Percentiles rank a stretch among this genome's conserved stretches.
phyloP scores from a whole-genome alignment of 2,797 vertebrate genomes.

The Varecia variegata region DNA sequence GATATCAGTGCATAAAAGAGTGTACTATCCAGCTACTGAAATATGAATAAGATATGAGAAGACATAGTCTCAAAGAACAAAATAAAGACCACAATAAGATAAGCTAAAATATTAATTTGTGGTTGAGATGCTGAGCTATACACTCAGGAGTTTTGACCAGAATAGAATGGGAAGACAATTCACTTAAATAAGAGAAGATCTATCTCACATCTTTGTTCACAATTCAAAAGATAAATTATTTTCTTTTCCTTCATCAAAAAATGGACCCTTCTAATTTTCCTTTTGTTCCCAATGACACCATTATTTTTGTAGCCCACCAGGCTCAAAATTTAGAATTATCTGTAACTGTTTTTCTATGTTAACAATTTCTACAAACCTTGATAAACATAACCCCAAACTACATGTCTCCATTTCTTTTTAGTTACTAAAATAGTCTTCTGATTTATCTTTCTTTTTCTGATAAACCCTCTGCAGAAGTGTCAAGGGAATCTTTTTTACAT shows the following conservation, averaged over 20 bases:
- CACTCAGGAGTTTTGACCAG: not conserved
- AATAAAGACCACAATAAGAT: not conserved
- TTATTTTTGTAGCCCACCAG: not conserved
- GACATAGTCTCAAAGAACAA: not conserved
- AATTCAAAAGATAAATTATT: slow-evolving; percentile 8
- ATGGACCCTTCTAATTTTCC: not conserved
- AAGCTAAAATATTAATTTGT: not conserved
- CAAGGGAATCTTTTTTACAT: slow-evolving; percentile 4
- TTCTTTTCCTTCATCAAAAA: not conserved
- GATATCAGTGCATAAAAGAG: not conserved
- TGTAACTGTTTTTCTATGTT: not conserved
- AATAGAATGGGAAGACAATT: not conserved
- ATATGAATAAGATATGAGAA: not conserved
- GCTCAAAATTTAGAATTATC: not conserved
- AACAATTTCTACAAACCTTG: not conserved
- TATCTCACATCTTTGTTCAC: not conserved
- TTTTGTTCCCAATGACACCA: not conserved
- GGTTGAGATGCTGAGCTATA: not conserved
- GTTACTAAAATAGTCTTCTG: not conserved
- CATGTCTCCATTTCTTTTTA: not conserved
- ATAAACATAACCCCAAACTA: not conserved
- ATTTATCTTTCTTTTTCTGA: not conserved
- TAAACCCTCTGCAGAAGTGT: not conserved
- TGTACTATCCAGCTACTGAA: not conserved
- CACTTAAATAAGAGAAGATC: not conserved